Evolutionary conservation across 2,797 vertebrate species (phyloP).

Genomic region (Fratercula arctica): DNA sequence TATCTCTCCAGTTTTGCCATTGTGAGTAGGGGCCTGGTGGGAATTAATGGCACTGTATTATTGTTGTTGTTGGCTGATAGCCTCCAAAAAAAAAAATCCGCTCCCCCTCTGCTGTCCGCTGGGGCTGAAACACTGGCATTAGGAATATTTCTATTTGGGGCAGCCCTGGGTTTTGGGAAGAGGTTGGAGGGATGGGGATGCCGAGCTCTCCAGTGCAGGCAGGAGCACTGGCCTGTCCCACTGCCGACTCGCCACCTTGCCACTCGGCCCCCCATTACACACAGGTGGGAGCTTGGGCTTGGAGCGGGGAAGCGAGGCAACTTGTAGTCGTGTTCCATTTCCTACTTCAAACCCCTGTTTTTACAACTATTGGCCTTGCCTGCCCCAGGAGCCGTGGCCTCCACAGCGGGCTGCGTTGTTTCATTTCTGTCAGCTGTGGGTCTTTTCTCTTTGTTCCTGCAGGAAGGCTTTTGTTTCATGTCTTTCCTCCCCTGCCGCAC

Average conservation of each 20-base stretch:
- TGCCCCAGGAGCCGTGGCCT: background rate
- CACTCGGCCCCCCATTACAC: background rate
- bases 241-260: background rate
- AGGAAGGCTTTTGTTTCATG: constrained; percentile 53
- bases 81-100: background rate
- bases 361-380: constrained; percentile 42
- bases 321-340: constrained; percentile 27
- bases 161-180: background rate
- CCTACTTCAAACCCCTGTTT: constrained; percentile 61
- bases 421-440: constrained; percentile 32
- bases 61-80: background rate
- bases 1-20: constrained; percentile 11
- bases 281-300: background rate
- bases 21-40: background rate
- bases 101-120: background rate
- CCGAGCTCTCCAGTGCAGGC: fast-evolving
- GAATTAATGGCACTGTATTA: constrained; percentile 6
- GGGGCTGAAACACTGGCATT: background rate
- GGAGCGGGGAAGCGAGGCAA: background rate
- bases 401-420: background rate
- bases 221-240: fast-evolving
- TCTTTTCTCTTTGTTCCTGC: constrained; percentile 15
- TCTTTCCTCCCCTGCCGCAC: background rate
- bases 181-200: fast-evolving
- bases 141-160: background rate